Evolutionary conservation across 2,113 vertebrate species (phyloP).

Genomic region (Corythornis cristatus): DNA sequence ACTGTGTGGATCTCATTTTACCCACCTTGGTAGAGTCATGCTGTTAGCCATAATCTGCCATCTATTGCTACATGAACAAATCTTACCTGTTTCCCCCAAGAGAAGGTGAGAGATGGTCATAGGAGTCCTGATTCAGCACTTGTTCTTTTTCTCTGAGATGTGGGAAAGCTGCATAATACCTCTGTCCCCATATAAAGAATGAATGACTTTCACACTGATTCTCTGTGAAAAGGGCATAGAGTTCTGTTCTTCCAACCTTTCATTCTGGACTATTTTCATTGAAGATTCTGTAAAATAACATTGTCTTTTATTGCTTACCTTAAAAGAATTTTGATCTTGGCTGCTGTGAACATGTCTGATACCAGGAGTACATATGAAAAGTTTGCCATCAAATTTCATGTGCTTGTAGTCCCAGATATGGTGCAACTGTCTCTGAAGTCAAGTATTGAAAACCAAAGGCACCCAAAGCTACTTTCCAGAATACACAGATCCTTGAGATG

Average conservation of each 20-base stretch:
- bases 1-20: not conserved
- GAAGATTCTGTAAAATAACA: not conserved
- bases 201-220: not conserved
- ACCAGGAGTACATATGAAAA: not conserved
- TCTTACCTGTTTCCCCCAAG: not conserved
- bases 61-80: not conserved
- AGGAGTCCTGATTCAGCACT: not conserved
- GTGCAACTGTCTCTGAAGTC: not conserved
- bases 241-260: not conserved
- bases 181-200: not conserved
- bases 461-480: not conserved
- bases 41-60: not conserved
- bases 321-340: not conserved
- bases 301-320: not conserved
- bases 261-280: not conserved
- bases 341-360: not conserved
- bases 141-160: not conserved
- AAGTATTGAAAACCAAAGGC: not conserved
- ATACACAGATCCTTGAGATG: not conserved
- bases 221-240: not conserved
- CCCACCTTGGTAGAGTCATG: not conserved
- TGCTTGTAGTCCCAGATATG: not conserved
- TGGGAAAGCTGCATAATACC: not conserved
- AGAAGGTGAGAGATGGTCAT: not conserved
- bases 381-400: not conserved